These are phyloP conservation scores for Sebastes nivosus DNA, from an alignment of 2,797 vertebrate genomes.

Conservation along the genomic window DNA sequence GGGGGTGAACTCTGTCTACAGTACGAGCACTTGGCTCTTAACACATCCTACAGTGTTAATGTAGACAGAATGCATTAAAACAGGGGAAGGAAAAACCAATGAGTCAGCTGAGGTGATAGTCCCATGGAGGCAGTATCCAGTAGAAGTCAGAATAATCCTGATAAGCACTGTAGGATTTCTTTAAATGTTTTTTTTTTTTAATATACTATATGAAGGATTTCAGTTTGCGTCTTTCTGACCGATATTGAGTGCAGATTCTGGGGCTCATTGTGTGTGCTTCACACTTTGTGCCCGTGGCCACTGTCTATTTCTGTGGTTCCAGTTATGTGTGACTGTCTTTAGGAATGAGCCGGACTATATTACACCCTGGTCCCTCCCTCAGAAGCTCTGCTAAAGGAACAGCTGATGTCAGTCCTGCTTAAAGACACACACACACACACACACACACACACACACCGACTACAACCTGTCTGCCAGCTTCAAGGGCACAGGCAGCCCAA, in stretches of 20 bases:
- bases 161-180: neutral
- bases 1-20: neutral
- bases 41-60: neutral
- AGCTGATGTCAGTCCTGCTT: constrained; percentile 75
- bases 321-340: constrained; percentile 78
- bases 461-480: constrained; percentile 49
- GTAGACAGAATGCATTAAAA: neutral
- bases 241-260: constrained; percentile 22
- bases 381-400: constrained; percentile 68
- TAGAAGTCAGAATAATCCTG: neutral
- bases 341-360: constrained; percentile 76
- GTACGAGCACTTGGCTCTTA: constrained; percentile 10
- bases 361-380: constrained; percentile 77
- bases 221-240: neutral
- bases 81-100: constrained; percentile 9
- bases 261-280: constrained; percentile 49
- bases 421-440: constrained; percentile 53
- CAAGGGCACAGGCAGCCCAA: constrained; percentile 49
- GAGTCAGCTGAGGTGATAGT: neutral
- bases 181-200: too few species aligned
- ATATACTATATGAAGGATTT: neutral
- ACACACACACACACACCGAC: constrained; percentile 10
- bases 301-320: constrained; percentile 81
- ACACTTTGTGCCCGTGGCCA: constrained; percentile 52
- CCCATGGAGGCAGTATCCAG: neutral